These are phyloP conservation scores for Balaenoptera acutorostrata DNA, from an alignment of 2,113 vertebrate species.

Conservation along the genomic window DNA sequence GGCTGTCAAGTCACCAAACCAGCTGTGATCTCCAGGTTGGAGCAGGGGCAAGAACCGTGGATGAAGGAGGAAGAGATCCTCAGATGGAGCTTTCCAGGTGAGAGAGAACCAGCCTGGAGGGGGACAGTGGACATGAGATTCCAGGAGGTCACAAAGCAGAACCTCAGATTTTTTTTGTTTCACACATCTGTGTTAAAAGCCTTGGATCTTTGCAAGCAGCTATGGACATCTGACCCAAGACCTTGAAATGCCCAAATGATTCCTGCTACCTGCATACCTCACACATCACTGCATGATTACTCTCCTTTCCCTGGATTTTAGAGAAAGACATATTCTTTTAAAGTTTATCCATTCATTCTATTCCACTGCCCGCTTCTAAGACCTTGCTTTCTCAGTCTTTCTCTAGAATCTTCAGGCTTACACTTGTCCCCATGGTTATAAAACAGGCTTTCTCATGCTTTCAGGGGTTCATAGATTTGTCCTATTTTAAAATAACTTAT, in stretches of 20 bases:
- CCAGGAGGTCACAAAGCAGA: not conserved
- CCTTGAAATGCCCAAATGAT: not conserved
- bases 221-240: not conserved
- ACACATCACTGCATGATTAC: no score
- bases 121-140: not conserved
- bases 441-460: not conserved
- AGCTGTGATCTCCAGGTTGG: slow-evolving; percentile 35
- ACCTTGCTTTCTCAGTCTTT: not conserved
- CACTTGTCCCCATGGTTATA: not conserved
- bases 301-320: not conserved
- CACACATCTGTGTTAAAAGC: not conserved
- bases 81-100: not conserved
- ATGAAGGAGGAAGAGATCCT: not conserved
- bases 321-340: not conserved
- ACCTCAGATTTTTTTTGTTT: not conserved
- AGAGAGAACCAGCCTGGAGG: not conserved
- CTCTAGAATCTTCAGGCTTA: not conserved
- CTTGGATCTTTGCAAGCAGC: not conserved
- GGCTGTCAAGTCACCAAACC: not conserved
- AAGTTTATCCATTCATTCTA: not conserved
- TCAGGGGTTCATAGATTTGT: not conserved
- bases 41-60: not conserved
- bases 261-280: not conserved
- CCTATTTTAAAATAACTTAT: not conserved
- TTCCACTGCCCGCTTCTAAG: not conserved